Conservation (phyloP, 2,797 vertebrate genomes). For the Anomalospiza imberbis region DNA sequence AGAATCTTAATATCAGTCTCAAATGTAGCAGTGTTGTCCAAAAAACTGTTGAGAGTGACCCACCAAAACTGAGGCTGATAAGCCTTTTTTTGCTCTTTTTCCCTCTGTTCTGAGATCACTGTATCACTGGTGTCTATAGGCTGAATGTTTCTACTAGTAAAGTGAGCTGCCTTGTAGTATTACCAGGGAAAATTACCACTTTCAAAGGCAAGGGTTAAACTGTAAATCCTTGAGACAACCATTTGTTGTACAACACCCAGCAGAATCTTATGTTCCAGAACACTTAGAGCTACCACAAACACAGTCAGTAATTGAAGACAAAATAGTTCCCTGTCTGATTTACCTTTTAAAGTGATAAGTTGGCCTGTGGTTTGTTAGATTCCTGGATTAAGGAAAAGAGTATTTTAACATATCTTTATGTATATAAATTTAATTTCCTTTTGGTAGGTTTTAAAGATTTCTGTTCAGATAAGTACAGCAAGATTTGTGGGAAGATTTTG, state of each 20-base stretch:
- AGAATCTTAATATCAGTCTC: background rate
- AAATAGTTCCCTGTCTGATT: background rate
- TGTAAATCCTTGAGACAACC: background rate
- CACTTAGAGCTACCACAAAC: background rate
- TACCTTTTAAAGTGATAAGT: background rate
- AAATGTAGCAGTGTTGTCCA: background rate
- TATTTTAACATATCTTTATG: background rate
- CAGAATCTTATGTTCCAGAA: background rate
- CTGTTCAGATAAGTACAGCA: background rate
- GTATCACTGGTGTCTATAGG: background rate
- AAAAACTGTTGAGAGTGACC: background rate
- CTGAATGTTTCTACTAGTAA: background rate
- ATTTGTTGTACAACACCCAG: background rate
- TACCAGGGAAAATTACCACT: background rate
- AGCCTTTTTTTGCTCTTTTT: background rate
- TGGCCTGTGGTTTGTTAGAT: background rate
- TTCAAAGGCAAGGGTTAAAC: background rate
- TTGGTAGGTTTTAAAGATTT: background rate
- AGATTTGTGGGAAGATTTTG: background rate
- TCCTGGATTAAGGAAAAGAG: background rate
- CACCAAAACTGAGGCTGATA: background rate
- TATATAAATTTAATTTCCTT: background rate
- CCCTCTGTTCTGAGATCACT: background rate
- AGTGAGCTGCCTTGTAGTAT: background rate
- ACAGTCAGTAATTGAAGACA: background rate